These are phyloP conservation scores for Steinernema carpocapsae DNA, from an alignment of 2,888 invertebrate genomes.

Conservation along the genomic window DNA sequence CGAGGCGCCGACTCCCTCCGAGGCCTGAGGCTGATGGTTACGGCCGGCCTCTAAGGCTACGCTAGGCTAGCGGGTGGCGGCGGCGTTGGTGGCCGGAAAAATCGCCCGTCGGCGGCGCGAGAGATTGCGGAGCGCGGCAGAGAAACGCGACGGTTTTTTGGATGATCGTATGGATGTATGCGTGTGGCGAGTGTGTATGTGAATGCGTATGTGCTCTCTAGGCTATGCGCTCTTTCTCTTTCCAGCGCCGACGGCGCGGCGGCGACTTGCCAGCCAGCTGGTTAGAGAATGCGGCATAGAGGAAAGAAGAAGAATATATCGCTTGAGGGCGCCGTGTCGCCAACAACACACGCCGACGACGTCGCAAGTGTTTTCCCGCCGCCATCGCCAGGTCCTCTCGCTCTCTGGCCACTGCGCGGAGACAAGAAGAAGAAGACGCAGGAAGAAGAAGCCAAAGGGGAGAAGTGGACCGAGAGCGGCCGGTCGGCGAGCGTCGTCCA, in stretches of 20 bases:
- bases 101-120: conserved; percentile 27
- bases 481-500: conserved; percentile 8
- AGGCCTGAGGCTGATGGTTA: conserved; percentile 8
- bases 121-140: conserved; percentile 29
- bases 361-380: conserved; percentile 33
- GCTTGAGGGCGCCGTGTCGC: conserved; percentile 27
- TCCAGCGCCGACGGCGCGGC: conserved; percentile 10
- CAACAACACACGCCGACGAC: conserved; percentile 19
- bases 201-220: conserved; percentile 33
- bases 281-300: conserved; percentile 29
- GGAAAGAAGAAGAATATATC: conserved; percentile 3
- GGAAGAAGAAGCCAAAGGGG: too few species aligned
- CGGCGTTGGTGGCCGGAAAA: conserved; percentile 35
- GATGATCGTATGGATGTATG: conserved; percentile 35
- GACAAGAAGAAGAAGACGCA: background rate
- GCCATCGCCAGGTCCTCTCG: conserved; percentile 16
- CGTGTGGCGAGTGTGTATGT: conserved; percentile 35
- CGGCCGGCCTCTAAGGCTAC: conserved; percentile 22
- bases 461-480: conserved; percentile 8
- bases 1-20: background rate
- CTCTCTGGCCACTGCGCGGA: conserved; percentile 31
- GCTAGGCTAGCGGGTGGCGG: conserved; percentile 32
- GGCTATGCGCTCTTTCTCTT: background rate
- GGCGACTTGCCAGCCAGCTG: background rate
- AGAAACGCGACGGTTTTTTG: conserved; percentile 33